phyloP scores from a whole-genome alignment of 2,113 vertebrate species.

The Rhinogobius similis region DNA sequence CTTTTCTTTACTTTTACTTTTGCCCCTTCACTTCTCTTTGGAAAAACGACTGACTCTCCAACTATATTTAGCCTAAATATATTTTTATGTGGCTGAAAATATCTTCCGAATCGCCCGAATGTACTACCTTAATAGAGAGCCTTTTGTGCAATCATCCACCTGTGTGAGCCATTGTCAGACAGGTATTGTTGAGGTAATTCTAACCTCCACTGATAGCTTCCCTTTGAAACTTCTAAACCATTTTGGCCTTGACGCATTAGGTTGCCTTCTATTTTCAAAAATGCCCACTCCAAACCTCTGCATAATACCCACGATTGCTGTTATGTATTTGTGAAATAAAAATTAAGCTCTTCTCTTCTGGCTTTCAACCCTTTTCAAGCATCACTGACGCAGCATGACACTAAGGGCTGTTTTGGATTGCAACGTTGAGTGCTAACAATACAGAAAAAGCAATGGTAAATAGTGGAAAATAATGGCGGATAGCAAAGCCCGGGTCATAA shows the following conservation, averaged over 20 bases:
- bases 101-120: background rate
- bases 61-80: background rate
- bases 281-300: background rate
- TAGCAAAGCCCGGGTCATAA: background rate
- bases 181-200: background rate
- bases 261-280: background rate
- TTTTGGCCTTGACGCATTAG: background rate
- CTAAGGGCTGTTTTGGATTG: background rate
- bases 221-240: background rate
- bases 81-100: background rate
- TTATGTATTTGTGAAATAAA: background rate
- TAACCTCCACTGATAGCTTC: background rate
- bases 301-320: background rate
- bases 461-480: background rate
- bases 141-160: background rate
- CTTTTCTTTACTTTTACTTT: background rate
- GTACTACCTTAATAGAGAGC: background rate
- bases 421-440: background rate
- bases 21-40: background rate
- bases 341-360: background rate
- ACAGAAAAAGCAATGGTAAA: background rate
- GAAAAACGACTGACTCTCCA: background rate
- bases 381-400: background rate
- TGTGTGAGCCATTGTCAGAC: background rate
- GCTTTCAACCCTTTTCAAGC: background rate